phyloP scores from a whole-genome alignment of 2,797 vertebrate species.

The Syndactyla subalaris region DNA sequence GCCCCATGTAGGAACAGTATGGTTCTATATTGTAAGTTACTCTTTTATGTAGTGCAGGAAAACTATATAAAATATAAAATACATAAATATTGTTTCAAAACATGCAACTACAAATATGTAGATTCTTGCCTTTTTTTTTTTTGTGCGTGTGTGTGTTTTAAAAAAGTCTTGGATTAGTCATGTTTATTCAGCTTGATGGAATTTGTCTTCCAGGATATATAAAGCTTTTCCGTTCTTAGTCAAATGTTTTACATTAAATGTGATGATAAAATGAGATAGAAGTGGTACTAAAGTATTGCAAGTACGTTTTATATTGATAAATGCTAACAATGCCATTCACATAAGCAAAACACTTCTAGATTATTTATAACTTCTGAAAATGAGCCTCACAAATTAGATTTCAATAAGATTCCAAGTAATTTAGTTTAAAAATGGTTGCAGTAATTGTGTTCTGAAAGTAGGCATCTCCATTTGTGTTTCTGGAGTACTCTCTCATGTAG shows the following conservation, averaged over 20 bases:
- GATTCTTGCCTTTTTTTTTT: background rate
- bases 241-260: background rate
- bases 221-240: background rate
- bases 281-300: background rate
- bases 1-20: background rate
- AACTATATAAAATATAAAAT: background rate
- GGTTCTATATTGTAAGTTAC: background rate
- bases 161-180: background rate
- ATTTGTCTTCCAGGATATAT: background rate
- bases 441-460: background rate
- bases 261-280: background rate
- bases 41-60: background rate
- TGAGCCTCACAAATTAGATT: background rate
- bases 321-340: background rate
- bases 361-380: background rate
- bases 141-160: background rate
- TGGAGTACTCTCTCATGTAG: background rate
- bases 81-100: background rate
- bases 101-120: background rate
- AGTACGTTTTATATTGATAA: background rate
- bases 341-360: background rate
- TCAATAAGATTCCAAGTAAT: background rate
- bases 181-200: background rate
- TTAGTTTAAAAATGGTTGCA: background rate
- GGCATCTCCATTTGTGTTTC: background rate